phyloP scores from a whole-genome alignment of 2,113 vertebrate species.

The Rhinopomastus cyanomelas region DNA sequence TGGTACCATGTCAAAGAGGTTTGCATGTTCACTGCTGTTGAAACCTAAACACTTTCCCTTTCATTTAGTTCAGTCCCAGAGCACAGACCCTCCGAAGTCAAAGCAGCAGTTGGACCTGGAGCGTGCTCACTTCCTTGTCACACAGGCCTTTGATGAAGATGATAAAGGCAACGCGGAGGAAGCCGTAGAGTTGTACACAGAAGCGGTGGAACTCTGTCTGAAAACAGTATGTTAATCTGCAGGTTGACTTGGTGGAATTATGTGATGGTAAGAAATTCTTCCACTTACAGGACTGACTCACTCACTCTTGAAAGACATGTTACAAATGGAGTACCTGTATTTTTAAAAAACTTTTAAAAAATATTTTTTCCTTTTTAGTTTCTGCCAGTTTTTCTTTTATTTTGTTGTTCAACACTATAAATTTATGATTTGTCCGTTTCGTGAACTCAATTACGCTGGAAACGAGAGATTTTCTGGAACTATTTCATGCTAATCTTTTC shows the following conservation, averaged over 20 bases:
- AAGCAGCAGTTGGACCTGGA: slow-evolving; percentile 95
- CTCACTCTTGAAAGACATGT: slow-evolving; percentile 41
- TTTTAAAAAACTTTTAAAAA: not conserved
- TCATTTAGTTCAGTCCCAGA: slow-evolving; percentile 86
- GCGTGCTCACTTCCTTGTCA: slow-evolving; percentile 94
- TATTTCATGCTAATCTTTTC: not conserved
- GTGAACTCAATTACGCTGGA: not conserved
- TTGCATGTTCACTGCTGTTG: not conserved
- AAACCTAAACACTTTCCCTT: not conserved
- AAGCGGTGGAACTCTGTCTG: slow-evolving; percentile 96
- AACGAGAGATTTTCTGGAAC: not conserved
- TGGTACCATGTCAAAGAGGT: not conserved
- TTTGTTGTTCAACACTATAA: not conserved
- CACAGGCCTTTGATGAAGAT: slow-evolving; percentile 96
- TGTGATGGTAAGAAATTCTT: slow-evolving; percentile 70
- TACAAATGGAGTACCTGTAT: slow-evolving; percentile 59
- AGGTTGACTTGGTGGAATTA: slow-evolving; percentile 70
- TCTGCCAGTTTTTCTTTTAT: not conserved
- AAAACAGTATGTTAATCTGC: slow-evolving; percentile 83
- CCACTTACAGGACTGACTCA: slow-evolving; percentile 44
- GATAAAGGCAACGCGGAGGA: slow-evolving; percentile 92
- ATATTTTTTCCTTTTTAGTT: not conserved
- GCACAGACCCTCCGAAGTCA: slow-evolving; percentile 89
- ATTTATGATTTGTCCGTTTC: not conserved
- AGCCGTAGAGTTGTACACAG: slow-evolving; percentile 93